Conservation (phyloP, 2,113 vertebrate species). For the Hippolais icterina region DNA sequence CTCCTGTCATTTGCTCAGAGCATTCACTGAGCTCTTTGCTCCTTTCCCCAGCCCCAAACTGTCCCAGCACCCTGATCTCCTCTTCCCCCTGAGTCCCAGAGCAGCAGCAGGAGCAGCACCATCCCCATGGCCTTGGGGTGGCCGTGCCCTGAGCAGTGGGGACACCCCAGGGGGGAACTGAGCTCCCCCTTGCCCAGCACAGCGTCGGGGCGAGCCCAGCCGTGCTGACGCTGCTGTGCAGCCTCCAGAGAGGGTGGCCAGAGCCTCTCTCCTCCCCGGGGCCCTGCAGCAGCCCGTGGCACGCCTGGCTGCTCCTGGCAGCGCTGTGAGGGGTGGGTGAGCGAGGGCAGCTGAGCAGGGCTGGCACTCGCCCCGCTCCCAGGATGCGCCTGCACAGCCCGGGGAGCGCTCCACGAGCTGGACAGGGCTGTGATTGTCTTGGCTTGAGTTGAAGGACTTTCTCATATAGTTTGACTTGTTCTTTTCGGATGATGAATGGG, state of each 20-base stretch:
- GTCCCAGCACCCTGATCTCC: rapidly evolving
- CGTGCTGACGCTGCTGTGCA: rapidly evolving
- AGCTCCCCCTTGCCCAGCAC: background rate
- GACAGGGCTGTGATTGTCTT: conserved; percentile 60
- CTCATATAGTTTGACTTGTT: conserved; percentile 62
- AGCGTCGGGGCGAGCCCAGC: rapidly evolving
- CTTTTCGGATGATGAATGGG: conserved; percentile 70
- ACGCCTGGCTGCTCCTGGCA: background rate
- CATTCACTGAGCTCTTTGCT: background rate
- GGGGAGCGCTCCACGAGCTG: background rate
- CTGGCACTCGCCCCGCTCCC: background rate
- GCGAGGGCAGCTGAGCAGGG: background rate
- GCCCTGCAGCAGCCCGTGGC: background rate
- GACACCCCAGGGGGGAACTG: rapidly evolving
- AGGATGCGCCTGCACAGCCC: conserved; percentile 34
- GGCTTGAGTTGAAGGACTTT: conserved; percentile 66
- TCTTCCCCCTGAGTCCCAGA: background rate
- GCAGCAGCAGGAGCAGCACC: background rate
- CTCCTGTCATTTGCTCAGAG: background rate
- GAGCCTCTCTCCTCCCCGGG: rapidly evolving
- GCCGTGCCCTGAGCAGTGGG: background rate
- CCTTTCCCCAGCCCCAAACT: background rate
- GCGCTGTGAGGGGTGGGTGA: background rate
- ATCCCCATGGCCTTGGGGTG: rapidly evolving
- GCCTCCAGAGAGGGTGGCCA: rapidly evolving